Percentiles rank a stretch among this genome's conserved stretches.
Conservation (phyloP, 2,888 invertebrate genomes). For the Eretmocerus hayati region DNA sequence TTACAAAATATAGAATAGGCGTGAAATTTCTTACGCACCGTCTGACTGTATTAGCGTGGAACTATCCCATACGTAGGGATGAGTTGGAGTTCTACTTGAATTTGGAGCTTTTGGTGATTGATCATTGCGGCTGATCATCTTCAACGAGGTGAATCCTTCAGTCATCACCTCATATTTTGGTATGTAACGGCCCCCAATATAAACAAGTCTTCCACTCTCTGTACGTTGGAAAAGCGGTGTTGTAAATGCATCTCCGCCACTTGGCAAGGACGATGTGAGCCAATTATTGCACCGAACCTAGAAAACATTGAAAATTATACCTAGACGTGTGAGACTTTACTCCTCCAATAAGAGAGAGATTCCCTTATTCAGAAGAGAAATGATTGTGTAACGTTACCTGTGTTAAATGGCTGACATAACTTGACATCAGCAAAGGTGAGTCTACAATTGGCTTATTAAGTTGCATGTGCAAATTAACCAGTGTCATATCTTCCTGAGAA, state of each 20-base stretch:
- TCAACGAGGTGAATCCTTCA: slow-evolving; percentile 62
- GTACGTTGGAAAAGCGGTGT: slow-evolving; percentile 72
- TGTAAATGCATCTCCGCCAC: slow-evolving; percentile 70
- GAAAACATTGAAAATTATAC: slow-evolving; percentile 4
- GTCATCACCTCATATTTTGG: slow-evolving; percentile 63
- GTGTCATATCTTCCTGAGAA: slow-evolving; percentile 84
- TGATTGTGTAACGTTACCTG: slow-evolving; percentile 53
- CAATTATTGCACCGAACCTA: slow-evolving; percentile 65
- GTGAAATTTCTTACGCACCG: slow-evolving; percentile 26
- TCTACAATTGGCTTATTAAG: slow-evolving; percentile 86
- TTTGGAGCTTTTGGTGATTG: slow-evolving; percentile 46
- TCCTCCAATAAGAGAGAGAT: too few species aligned
- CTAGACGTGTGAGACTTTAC: too few species aligned
- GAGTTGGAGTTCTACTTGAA: slow-evolving; percentile 54
- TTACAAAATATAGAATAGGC: neutral
- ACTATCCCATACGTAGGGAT: slow-evolving; percentile 56
- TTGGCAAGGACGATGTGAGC: slow-evolving; percentile 64
- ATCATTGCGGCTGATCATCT: slow-evolving; percentile 55
- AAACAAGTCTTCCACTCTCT: slow-evolving; percentile 68
- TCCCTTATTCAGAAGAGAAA: too few species aligned
- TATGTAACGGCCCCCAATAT: slow-evolving; percentile 66
- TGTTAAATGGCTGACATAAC: slow-evolving; percentile 86
- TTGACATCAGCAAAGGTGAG: slow-evolving; percentile 89
- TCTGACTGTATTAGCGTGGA: slow-evolving; percentile 39
- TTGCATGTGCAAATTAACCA: slow-evolving; percentile 92